Conservation (phyloP, 2,113 vertebrate genomes). For the Gambusia holbrooki region DNA sequence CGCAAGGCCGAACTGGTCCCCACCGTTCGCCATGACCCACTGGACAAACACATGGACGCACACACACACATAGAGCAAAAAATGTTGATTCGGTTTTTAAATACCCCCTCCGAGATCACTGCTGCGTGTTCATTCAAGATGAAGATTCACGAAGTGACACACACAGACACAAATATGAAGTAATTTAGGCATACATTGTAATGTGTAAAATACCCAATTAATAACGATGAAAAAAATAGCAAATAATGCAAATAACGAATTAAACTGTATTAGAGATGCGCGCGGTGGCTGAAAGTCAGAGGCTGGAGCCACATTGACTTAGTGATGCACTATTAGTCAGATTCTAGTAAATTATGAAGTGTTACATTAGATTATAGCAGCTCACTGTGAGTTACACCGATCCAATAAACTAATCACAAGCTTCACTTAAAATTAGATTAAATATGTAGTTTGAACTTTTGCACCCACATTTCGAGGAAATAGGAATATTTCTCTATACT, state of each 20-base stretch:
- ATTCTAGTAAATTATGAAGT: neutral
- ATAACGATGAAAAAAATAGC: neutral
- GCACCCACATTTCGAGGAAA: constrained; percentile 16
- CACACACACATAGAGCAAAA: constrained; percentile 12
- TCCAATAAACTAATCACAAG: constrained; percentile 32
- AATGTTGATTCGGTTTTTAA: neutral
- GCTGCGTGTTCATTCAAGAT: neutral
- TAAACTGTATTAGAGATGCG: neutral
- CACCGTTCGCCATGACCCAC: constrained; percentile 88
- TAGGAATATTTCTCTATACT: neutral
- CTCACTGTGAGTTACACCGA: constrained; percentile 3
- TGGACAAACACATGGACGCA: constrained; percentile 34
- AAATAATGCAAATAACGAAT: neutral
- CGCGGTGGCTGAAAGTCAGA: neutral
- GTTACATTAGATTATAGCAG: constrained; percentile 9
- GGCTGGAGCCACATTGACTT: neutral
- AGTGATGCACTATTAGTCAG: constrained; percentile 6
- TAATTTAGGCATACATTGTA: neutral
- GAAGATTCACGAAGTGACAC: neutral
- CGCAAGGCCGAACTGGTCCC: constrained; percentile 88
- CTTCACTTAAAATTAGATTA: constrained; percentile 33
- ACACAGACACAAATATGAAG: neutral
- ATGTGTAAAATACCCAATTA: neutral
- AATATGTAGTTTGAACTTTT: constrained; percentile 20
- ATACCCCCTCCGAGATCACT: neutral